These are phyloP conservation scores for Nyctalus aviator DNA, from an alignment of 2,797 vertebrate genomes.

Conservation along the genomic window DNA sequence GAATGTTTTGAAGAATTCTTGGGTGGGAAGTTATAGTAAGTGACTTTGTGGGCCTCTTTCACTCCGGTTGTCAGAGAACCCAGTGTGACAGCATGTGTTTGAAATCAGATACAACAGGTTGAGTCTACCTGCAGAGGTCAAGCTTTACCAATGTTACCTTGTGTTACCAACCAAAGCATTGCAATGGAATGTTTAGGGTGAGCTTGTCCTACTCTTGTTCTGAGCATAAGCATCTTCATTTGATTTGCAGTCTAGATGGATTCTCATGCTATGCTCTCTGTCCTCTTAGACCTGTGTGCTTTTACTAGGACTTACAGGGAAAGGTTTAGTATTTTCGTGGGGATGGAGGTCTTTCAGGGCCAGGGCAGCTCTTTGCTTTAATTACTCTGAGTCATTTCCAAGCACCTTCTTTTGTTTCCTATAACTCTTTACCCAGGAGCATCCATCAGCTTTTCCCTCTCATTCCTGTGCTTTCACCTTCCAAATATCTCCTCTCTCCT, in stretches of 20 bases:
- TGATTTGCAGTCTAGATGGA: not conserved
- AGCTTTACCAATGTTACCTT: not conserved
- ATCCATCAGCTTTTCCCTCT: not conserved
- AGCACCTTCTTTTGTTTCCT: not conserved
- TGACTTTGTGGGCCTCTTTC: not conserved
- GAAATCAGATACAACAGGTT: not conserved
- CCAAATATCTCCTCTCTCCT: not conserved
- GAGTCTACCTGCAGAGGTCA: not conserved
- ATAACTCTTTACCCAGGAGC: not conserved
- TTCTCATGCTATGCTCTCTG: not conserved
- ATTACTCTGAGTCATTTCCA: not conserved
- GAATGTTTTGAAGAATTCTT: constrained; percentile 19
- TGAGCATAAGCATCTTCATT: not conserved
- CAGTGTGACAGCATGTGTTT: not conserved
- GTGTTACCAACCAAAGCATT: not conserved
- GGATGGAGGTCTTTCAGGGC: not conserved
- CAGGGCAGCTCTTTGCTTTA: not conserved
- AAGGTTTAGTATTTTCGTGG: not conserved
- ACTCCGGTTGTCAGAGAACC: not conserved
- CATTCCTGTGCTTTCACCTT: not conserved
- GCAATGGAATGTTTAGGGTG: not conserved
- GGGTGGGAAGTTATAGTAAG: not conserved
- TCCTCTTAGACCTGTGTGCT: not conserved
- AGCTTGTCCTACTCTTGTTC: not conserved
- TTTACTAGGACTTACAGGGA: not conserved